Base-by-base conservation (phyloP, 1,140 invertebrate species). In the Helicorthomorpha holstii region DNA sequence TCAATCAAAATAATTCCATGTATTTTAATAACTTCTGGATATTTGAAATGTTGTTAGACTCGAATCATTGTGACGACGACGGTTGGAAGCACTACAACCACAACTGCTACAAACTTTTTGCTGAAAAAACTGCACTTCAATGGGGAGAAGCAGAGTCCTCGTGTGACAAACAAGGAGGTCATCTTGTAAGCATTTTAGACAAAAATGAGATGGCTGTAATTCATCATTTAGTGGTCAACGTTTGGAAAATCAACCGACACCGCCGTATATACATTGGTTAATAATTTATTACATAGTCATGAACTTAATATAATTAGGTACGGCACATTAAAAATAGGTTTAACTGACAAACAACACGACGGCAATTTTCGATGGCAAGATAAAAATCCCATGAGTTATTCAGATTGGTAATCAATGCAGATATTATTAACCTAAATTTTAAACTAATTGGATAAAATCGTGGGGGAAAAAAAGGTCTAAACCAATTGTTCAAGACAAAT, bases 311-410 rank as follows among this genome's bases (percentile, higher is more conserved):
- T 22, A 22, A 4, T 7, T 21, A 10, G 25, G 12, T 19, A 46
- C 12, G 7, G 53, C 16, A 4, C 14, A 4, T 55, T 47, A 19
- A 1, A 23, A n/a, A n/a, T n/a, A 59, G 58, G 61, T 34, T 49
- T 63, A 12, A 60, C 61, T 42, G 61, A 63, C 48, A 56, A 54
- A 51, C 44, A 42, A 19, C 56, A 53, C 42, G 61, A 63, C 50
- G 61, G 61, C 27, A 47, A 55, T 46, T 63, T 63, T 47, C 52
- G 59, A 44, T 63, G 61, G 61, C 54, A 45, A 10, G 61, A 63
- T 51, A 53, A 56, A 12, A 63, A 63, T 58, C 61, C 61, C 10
- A 63, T 63, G 61, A 60, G 56, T 45, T 63, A 62, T 34, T 58
- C 61, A 44, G 61, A 63, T 43, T 63, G 61, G 61, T 60, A 59